Base-by-base conservation (phyloP, 1,140 invertebrate species). In the Ceratosolen solmsi region DNA sequence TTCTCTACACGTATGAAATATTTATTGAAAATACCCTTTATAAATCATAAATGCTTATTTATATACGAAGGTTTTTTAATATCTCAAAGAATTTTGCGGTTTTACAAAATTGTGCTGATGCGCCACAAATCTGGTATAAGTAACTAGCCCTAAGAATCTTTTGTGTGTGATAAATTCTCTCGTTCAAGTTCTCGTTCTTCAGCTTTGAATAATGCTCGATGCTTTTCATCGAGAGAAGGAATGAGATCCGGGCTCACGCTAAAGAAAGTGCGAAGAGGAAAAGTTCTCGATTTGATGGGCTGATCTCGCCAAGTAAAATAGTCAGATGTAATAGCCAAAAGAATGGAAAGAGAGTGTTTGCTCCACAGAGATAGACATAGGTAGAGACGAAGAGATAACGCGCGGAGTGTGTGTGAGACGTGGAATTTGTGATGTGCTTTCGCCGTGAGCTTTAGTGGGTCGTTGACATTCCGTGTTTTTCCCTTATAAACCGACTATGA, bases 191-290 rank as follows among this genome's bases (percentile, higher is more conserved):
- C 13, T n/a, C n/a, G 38, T 13, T 30, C 49, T 79, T 41, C 41
- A 68, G 8, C 49, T 70, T 70, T 70, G 63, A 79, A 70, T 70
- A 70, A 70, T 38, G 76, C 38, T 79, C 54, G 75, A 77, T 77
- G 49, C 63, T 65, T 77, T 30, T 68, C 22, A 15, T 54, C 30
- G 11, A 20, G 3, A 25, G n/a, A 13, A 63, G 33, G 4, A 38
- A 17, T 27, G 73, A n/a, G 11, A 33, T 54, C 27, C 17, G 49
- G n/a, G 56, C 49, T 33, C 30, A 4, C 17, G 60, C 30, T 63
- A 63, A 63, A 33, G 13, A 33, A 63, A 63, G 60, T 33, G 60
- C 60, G 60, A 63, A 20, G 38, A 13, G 72, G 36, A 25, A 76
- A 63, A 76, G 60, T 33, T 76, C 58, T 63, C 25, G 60, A 33